Evolutionary conservation across 1,140 invertebrate genomes (phyloP), one percentile per base, ranked within the genome.

Genomic region (Drusus annulatus): DNA sequence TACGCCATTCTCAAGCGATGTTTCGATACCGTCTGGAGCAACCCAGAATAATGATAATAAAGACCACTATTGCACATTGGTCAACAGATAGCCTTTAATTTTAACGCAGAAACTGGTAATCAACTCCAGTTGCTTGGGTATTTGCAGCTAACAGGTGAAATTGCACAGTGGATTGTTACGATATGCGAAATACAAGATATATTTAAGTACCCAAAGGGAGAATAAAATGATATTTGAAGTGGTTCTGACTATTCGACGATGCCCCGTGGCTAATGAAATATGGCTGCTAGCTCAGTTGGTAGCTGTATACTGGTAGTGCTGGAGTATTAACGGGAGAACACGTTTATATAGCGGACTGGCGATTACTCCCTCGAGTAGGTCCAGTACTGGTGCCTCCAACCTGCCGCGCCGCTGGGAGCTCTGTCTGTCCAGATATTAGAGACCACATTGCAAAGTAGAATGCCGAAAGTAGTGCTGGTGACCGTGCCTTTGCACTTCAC

Each of bases 321-420:
- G 68, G 79, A 76, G 73, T 68, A 63, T 80, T 80, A 80, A 80
- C 79, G 79, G 79, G 69, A 80, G 79, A 80, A 80, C 79, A 80
- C 79, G 79, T 80, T 80, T 80, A 54, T 68, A 62, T 80, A 80
- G 73, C 79, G 79, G 79, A 80, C 45, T 76, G 52, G 76, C 50
- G 73, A 80, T 80, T 80, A 80, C 68, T 80, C 25, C 62, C 62
- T 5, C 62, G 62, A 45, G 62, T 25, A 23, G 56, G 56, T 60
- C 17, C 17, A 45, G 7, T 13, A 45, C 5, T 45, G 8, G 16
- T 60, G 17, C 23, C n/a, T 15, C 56, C 56, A 17, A 17, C 56
- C 19, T 17, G 54, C 54, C n/a, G 36, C 36, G 10, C 36, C 36
- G 36, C 54, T 17, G 56, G 56, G 17, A 19, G 0, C 17, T 19